Base-by-base conservation (phyloP, 2,888 invertebrate genomes). In the Drosophila pseudotakahashii region DNA sequence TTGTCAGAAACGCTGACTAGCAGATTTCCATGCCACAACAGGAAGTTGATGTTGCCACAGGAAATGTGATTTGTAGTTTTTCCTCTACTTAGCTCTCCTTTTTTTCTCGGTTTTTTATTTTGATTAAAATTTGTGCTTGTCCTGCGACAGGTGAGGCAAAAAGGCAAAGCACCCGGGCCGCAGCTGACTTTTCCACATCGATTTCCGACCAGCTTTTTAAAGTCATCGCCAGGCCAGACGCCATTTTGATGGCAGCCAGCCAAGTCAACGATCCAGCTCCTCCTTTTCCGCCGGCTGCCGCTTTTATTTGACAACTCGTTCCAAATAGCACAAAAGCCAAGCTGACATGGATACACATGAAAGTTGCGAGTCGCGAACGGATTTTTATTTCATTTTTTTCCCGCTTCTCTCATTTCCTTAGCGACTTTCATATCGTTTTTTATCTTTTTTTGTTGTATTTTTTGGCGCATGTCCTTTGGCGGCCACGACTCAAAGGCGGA, bases 21-120 rank as follows among this genome's bases (percentile, higher is more conserved):
- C 77, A 87, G 89, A 89, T 84, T 88, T 89, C 82, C 66, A 58
- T 62, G 60, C 68, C 75, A 51, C 19, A 69, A 80, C 85, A 87
- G 85, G 85, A 85, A 87, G 85, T 85, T 73, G 78, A 75, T 74
- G 73, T 75, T 72, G 75, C 64, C 75, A 84, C 85, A 87, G 85
- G 85, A 85, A 85, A 87, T 85, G 87, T 85, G 85, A 85, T 85
- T 85, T 85, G 87, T 87, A 86, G 78, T 86, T 84, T 84, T 79
- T 64, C 61, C 44, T 53, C 64, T 54, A 52, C 58, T 48, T 42
- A 55, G 41, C 45, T 36, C 44, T 26, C 44, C 11, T 19, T 42
- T 19, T 6, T 42, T 9, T 41, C 2, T 48, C 26, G 6, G 23
- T 23, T 53, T 71, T 71, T 57, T 62, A 51, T 53, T 63, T 44